Conservation (phyloP, 2,797 vertebrate genomes). For the Morelia viridis region DNA sequence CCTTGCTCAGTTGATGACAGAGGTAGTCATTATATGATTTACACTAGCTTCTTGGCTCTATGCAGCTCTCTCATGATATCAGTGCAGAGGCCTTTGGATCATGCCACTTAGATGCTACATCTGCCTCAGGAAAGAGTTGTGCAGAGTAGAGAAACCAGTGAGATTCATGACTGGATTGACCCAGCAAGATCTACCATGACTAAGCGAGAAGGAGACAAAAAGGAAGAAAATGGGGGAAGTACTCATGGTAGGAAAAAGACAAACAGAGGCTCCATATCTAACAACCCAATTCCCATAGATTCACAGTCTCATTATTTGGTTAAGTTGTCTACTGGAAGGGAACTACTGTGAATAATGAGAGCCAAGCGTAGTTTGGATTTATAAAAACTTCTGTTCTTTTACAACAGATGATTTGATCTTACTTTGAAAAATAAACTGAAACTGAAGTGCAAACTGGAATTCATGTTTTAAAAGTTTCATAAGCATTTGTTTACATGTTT, state of each 20-base stretch:
- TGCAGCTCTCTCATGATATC: not conserved
- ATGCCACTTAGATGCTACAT: not conserved
- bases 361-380: not conserved
- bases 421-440: not conserved
- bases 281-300: not conserved
- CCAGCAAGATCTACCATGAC: not conserved
- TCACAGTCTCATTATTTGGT: not conserved
- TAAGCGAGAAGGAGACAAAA: not conserved
- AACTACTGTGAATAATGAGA: not conserved
- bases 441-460: not conserved
- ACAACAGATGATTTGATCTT: not conserved
- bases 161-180: not conserved
- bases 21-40: not conserved
- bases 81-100: not conserved
- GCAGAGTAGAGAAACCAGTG: not conserved
- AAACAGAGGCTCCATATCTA: not conserved
- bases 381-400: not conserved
- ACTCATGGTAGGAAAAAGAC: not conserved
- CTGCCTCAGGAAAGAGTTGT: not conserved
- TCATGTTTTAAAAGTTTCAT: not conserved
- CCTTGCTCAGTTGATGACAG: not conserved
- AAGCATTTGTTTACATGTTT: not conserved
- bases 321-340: not conserved
- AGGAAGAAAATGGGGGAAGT: not conserved
- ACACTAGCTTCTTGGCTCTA: not conserved